Percentiles rank a stretch among this genome's conserved stretches.
These are phyloP conservation scores for Pseudoips prasinana DNA, from an alignment of 2,888 invertebrate species.

Conservation along the genomic window DNA sequence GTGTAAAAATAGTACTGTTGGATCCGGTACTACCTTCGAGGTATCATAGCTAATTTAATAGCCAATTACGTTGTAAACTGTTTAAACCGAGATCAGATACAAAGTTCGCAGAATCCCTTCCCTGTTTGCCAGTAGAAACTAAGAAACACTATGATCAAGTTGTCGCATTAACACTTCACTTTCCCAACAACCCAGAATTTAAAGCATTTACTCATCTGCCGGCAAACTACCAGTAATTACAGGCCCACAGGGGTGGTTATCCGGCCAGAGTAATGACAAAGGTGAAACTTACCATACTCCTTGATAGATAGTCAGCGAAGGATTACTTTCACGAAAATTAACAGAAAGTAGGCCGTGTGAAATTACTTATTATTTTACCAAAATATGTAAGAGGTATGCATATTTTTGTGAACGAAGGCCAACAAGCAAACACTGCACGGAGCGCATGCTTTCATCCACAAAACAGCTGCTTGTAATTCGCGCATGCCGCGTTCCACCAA, in stretches of 20 bases:
- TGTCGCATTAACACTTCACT: conserved; percentile 78
- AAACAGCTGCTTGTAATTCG: conserved; percentile 51
- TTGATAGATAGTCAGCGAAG: conserved; percentile 72
- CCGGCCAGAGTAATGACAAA: conserved; percentile 51
- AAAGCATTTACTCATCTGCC: conserved; percentile 79
- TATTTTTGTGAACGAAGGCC: conserved; percentile 47
- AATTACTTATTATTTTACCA: conserved; percentile 58
- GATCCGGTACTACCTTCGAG: too few relatives aligned
- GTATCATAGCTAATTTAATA: conserved; percentile 40
- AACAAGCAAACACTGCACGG: conserved; percentile 35
- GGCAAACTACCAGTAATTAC: conserved; percentile 70
- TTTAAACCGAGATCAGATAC: conserved; percentile 47
- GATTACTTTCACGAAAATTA: conserved; percentile 79
- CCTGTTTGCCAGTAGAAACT: conserved; percentile 52
- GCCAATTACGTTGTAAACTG: conserved; percentile 49
- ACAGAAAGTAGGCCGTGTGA: conserved; percentile 73
- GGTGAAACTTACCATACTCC: conserved; percentile 61
- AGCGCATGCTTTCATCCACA: conserved; percentile 56
- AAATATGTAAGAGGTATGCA: conserved; percentile 54
- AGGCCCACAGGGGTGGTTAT: conserved; percentile 53
- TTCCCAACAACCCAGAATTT: conserved; percentile 76
- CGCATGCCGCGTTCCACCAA: conserved; percentile 44
- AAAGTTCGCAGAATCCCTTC: conserved; percentile 56
- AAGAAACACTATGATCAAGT: conserved; percentile 69
- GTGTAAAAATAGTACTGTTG: too few relatives aligned